phyloP scores from a whole-genome alignment of 2,797 vertebrate species.

The Coregonus sp. region DNA sequence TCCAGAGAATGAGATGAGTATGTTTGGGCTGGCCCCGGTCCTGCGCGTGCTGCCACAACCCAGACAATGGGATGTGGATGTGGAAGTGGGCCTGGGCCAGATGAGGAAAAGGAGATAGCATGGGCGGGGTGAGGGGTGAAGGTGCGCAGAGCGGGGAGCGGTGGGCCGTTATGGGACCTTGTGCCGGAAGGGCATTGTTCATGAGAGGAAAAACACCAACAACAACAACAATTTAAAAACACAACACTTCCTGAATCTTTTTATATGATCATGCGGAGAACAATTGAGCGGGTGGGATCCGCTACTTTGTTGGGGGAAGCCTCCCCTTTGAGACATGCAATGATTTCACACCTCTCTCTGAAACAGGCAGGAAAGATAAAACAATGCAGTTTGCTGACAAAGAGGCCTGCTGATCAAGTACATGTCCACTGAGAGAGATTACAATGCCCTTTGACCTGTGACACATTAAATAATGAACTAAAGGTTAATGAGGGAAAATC shows the following conservation, averaged over 20 bases:
- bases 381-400: slow-evolving; percentile 74
- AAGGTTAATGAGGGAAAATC: slow-evolving; percentile 73
- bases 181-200: slow-evolving; percentile 83
- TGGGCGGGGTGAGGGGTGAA: slow-evolving; percentile 74
- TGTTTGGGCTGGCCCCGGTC: slow-evolving; percentile 77
- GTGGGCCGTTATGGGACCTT: slow-evolving; percentile 74
- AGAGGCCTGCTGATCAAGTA: slow-evolving; percentile 75
- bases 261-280: slow-evolving; percentile 80
- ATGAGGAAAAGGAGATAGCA: slow-evolving; percentile 80
- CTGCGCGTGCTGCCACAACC: slow-evolving; percentile 76
- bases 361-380: slow-evolving; percentile 74
- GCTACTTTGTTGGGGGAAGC: slow-evolving; percentile 75
- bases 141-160: slow-evolving; percentile 68
- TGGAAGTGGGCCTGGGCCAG: slow-evolving; percentile 79
- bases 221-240: slow-evolving; percentile 58
- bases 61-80: slow-evolving; percentile 79
- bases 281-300: slow-evolving; percentile 76
- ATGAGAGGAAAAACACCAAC: slow-evolving; percentile 80
- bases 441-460: slow-evolving; percentile 77
- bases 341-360: slow-evolving; percentile 81
- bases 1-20: slow-evolving; percentile 74
- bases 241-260: slow-evolving; percentile 81
- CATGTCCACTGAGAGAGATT: slow-evolving; percentile 58
- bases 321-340: slow-evolving; percentile 75
- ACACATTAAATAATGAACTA: slow-evolving; percentile 74